Conservation (phyloP, 1,140 invertebrate species). For the Macrocentrus cingulum region DNA sequence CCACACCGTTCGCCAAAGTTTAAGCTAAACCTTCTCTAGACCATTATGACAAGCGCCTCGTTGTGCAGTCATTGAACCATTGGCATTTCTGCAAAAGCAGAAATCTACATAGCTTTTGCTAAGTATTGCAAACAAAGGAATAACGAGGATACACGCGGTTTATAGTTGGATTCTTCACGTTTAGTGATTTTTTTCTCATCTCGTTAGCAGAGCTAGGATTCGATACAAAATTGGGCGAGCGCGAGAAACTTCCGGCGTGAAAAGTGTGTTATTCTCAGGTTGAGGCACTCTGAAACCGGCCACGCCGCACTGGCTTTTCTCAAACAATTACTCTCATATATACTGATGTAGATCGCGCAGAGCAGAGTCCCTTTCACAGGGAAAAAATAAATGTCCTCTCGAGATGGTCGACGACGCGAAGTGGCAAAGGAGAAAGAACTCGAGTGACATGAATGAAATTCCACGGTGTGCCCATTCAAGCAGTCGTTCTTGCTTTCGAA, state of each 20-base stretch:
- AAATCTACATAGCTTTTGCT: too few relatives aligned
- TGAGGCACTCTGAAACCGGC: not conserved
- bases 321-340: slow-evolving; percentile 41
- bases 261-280: not conserved
- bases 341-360: slow-evolving; percentile 28
- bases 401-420: slow-evolving; percentile 34
- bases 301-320: slow-evolving; percentile 17
- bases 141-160: too few relatives aligned
- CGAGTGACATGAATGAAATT: slow-evolving; percentile 3
- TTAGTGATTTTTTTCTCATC: too few relatives aligned
- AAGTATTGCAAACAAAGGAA: too few relatives aligned
- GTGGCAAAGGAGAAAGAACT: not conserved
- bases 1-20: too few relatives aligned
- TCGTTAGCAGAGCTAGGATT: too few relatives aligned
- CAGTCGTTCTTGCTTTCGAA: slow-evolving; percentile 26
- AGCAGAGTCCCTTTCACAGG: slow-evolving; percentile 15
- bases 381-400: slow-evolving; percentile 39
- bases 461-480: not conserved
- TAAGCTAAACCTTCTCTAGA: too few relatives aligned
- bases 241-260: not conserved
- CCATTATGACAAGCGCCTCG: too few relatives aligned
- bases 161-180: too few relatives aligned
- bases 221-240: too few relatives aligned
- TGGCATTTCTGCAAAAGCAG: too few relatives aligned
- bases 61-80: too few relatives aligned